phyloP scores from a whole-genome alignment of 2,888 invertebrate genomes.

The Melinaea menophilus region DNA sequence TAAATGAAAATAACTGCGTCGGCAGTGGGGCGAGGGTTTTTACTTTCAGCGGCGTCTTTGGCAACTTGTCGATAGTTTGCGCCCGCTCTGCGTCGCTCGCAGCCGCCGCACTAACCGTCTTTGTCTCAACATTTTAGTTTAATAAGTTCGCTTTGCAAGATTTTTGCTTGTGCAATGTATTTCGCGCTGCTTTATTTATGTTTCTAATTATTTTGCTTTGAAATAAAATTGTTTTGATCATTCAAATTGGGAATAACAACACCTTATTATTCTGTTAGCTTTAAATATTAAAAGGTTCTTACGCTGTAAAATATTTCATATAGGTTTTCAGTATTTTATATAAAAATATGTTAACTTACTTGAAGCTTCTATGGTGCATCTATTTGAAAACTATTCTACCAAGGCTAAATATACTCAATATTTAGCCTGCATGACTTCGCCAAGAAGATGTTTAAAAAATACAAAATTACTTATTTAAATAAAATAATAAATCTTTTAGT shows the following conservation, averaged over 20 bases:
- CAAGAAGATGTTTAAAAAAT: too few relatives aligned
- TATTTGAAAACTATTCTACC: too few relatives aligned
- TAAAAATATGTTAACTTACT: too few relatives aligned
- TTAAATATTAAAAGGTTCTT: background rate
- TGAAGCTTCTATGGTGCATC: too few relatives aligned
- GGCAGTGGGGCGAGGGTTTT: conserved; percentile 35
- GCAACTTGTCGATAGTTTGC: conserved; percentile 47
- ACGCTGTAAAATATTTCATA: too few relatives aligned
- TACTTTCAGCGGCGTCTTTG: conserved; percentile 38
- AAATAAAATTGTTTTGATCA: conserved; percentile 13
- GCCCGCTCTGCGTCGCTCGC: conserved; percentile 39
- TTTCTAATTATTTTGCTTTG: conserved; percentile 5
- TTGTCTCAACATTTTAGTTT: conserved; percentile 39
- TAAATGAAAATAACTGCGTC: conserved; percentile 74
- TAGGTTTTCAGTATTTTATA: too few relatives aligned
- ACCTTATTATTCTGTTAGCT: background rate
- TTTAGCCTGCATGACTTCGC: too few relatives aligned
- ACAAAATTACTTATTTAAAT: too few relatives aligned
- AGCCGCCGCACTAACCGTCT: conserved; percentile 35
- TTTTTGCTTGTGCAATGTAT: conserved; percentile 25
- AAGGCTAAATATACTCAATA: too few relatives aligned
- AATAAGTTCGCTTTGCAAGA: conserved; percentile 26
- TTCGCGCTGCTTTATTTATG: conserved; percentile 15
- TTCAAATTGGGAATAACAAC: conserved; percentile 19
- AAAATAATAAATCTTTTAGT: too few relatives aligned